These are phyloP conservation scores for Gastrophysa polygoni DNA, from an alignment of 2,888 invertebrate genomes.

Conservation along the genomic window DNA sequence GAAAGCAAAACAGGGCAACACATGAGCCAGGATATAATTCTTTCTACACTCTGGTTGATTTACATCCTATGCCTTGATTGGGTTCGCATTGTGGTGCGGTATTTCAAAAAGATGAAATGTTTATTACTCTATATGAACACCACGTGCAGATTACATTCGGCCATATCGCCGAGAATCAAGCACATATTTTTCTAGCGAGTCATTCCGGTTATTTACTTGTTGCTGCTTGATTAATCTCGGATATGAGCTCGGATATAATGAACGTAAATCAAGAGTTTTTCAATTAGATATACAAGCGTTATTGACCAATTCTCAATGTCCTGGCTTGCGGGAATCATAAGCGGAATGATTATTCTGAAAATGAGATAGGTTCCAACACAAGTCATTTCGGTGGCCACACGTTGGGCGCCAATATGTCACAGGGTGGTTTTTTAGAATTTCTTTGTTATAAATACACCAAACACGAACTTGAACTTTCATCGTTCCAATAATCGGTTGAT, in stretches of 20 bases:
- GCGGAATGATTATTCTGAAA: too few relatives aligned
- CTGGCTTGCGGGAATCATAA: not conserved
- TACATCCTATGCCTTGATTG: constrained; percentile 36
- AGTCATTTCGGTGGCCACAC: too few relatives aligned
- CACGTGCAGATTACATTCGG: constrained; percentile 30
- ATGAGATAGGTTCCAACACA: too few relatives aligned
- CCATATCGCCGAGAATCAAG: constrained; percentile 24
- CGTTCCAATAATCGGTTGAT: too few relatives aligned
- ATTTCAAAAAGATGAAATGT: constrained; percentile 41
- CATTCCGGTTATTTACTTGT: constrained; percentile 16
- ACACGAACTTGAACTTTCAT: too few relatives aligned
- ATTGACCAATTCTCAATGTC: not conserved
- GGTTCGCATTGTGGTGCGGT: constrained; percentile 38
- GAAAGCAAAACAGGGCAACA: constrained; percentile 8
- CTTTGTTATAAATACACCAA: too few relatives aligned
- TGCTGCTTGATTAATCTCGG: constrained; percentile 6
- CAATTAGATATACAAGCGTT: not conserved
- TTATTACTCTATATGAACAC: constrained; percentile 33
- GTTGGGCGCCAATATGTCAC: too few relatives aligned
- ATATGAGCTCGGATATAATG: not conserved
- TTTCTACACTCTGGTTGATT: constrained; percentile 37
- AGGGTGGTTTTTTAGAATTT: too few relatives aligned
- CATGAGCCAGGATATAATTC: constrained; percentile 28
- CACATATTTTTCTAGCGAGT: constrained; percentile 21
- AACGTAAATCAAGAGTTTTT: not conserved